phyloP scores from a whole-genome alignment of 2,888 invertebrate genomes.

The Epirrhoe tristata region DNA sequence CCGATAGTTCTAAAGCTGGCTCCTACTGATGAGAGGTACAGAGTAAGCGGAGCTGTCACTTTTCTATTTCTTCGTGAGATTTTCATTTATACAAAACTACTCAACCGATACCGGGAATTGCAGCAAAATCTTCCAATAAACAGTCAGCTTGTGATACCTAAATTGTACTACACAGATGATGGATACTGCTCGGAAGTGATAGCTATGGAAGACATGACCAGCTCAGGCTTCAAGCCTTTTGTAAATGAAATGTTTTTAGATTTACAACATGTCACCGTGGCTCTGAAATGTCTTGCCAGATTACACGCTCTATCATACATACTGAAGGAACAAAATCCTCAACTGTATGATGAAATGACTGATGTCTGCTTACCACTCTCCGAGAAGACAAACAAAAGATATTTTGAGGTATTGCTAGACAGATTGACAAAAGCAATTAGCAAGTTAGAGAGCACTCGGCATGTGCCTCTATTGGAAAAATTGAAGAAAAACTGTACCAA shows the following conservation, averaged over 20 bases:
- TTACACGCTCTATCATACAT: constrained; percentile 74
- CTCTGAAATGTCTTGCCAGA: constrained; percentile 65
- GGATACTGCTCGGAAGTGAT: constrained; percentile 70
- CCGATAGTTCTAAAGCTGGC: constrained; percentile 71
- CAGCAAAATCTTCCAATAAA: constrained; percentile 46
- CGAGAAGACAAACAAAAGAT: constrained; percentile 62
- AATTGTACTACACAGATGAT: constrained; percentile 62
- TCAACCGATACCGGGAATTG: constrained; percentile 58
- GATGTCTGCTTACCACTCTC: constrained; percentile 65
- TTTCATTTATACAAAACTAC: constrained; percentile 65
- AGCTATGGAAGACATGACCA: constrained; percentile 70
- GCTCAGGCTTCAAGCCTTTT: constrained; percentile 61
- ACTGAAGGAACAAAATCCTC: constrained; percentile 52
- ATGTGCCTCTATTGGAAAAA: constrained; percentile 55
- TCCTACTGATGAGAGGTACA: constrained; percentile 70
- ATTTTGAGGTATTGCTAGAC: constrained; percentile 65
- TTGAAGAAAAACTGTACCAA: constrained; percentile 58
- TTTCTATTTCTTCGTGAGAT: constrained; percentile 71
- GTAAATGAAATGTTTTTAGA: constrained; percentile 61
- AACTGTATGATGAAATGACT: constrained; percentile 56
- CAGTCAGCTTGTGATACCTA: constrained; percentile 57
- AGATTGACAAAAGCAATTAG: constrained; percentile 67
- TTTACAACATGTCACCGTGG: constrained; percentile 61
- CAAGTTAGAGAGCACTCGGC: constrained; percentile 60
- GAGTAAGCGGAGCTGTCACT: constrained; percentile 74